phyloP scores from a whole-genome alignment of 2,888 invertebrate genomes.

The Napeogenes sylphis region DNA sequence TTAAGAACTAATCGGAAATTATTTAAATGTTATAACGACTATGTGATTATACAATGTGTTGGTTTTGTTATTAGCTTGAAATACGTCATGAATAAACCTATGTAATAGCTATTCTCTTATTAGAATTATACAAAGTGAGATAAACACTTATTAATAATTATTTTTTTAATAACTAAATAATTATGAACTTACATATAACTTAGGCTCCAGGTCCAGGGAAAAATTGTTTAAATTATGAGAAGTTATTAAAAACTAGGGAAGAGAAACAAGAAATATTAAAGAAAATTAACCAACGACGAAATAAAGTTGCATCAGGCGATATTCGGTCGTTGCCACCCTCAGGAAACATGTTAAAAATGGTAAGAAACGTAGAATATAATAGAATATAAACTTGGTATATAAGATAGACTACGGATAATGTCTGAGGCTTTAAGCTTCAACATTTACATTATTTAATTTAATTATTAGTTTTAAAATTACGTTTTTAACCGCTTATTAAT shows the following conservation, averaged over 20 bases:
- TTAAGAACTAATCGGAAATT: not conserved
- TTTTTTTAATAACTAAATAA: not conserved
- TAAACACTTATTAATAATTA: slow-evolving; percentile 1
- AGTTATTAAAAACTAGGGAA: slow-evolving; percentile 43
- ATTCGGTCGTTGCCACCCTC: slow-evolving; percentile 59
- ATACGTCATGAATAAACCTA: slow-evolving; percentile 5
- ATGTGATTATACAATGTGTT: not conserved
- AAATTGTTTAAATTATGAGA: slow-evolving; percentile 53
- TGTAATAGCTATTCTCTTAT: too few species aligned
- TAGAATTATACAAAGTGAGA: slow-evolving; percentile 35
- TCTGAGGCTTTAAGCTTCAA: too few species aligned
- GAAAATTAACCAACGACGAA: slow-evolving; percentile 62
- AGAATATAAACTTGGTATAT: too few species aligned
- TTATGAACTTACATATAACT: not conserved
- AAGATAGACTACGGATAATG: too few species aligned
- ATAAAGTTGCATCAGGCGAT: slow-evolving; percentile 63
- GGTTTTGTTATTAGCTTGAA: not conserved
- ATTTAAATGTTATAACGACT: not conserved
- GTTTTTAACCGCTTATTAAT: too few species aligned
- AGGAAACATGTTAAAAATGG: slow-evolving; percentile 62
- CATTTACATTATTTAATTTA: too few species aligned
- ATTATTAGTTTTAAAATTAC: too few species aligned
- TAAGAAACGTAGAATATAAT: slow-evolving; percentile 31
- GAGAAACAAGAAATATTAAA: slow-evolving; percentile 54
- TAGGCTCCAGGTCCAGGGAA: slow-evolving; percentile 40